Evolutionary conservation across 2,888 invertebrate species (phyloP), one percentile per base, ranked within the genome.

Genomic region (Antitype chi): DNA sequence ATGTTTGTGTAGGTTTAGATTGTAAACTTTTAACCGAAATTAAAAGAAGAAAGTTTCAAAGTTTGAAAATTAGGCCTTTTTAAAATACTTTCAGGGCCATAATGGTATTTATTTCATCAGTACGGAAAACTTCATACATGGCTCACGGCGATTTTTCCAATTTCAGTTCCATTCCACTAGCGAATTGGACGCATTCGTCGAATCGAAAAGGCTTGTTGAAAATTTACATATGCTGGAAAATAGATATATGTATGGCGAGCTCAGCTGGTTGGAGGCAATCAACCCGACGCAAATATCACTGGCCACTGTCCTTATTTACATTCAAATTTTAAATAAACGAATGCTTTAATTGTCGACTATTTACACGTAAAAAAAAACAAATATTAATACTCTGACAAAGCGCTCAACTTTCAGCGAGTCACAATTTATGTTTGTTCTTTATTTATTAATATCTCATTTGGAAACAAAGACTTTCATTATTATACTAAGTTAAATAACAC

Each of bases 161-260:
- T 96, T 95, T 90, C 93, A 92, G 90, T 92, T 93, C 92, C 91
- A 94, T 94, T 94, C 90, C 93, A 92, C 90, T 86, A 89, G 93
- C 91, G 94, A 94, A 96, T 95, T 95, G 95, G 91, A 94, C 92
- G 93, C 93, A 93, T 93, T 91, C 94, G 93, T 87, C 92, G 93
- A 93, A 94, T 93, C 94, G 94, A 94, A 95, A 95, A 94, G 94
- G 94, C 94, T 94, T 94, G 95, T 95, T 95, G 92, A 93, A 95
- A 95, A 95, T 95, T 94, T 95, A 95, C 95, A 94, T 94, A 94
- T 93, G 94, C 92, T 91, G 91, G 89, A 91, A 94, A 93, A 94
- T 92, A 92, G 92, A 91, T 91, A 90, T 89, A 85, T 84, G 84
- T 81, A 88, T 91, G 86, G 90, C 84, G 88, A 85, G 84, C 85